Evolutionary conservation across 1,140 invertebrate species (phyloP), one percentile per base, ranked within the genome.

Genomic region (Mycetomoellerius zeteki): DNA sequence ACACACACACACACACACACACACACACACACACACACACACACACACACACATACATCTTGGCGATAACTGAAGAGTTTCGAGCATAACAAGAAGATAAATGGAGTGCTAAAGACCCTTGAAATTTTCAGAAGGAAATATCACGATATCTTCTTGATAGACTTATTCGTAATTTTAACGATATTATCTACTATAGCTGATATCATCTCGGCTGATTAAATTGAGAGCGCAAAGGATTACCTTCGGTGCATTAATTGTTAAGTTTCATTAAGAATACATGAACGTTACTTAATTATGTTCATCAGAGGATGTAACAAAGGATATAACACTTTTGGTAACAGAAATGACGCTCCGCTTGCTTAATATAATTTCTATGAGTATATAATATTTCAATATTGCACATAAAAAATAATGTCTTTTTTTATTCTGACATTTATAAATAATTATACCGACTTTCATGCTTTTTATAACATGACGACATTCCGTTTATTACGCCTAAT

Each of bases 91-190:
- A 30, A 67, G 19, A 84, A 73, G 33, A 71, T 33, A 43, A 72
- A 50, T 82, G 12, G 5, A 30, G 1, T 19, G 16, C 10, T 30
- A n/a, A 6, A 71, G 8, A 43, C 0, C 2, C 33, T 56, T 14
- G 27, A 84, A 60, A 75, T 54, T 82, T 72, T 60, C 4, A 21
- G 12, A n/a, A 52, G n/a, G 10, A 82, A 72, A 81, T 56, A 14
- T 60, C 54, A 1, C 14, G 8, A 58, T 60, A 73, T 47, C 8
- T n/a, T 82, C 52, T n/a, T 7, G 69, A 84, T 75, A 50, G 7
- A 43, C 14, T 82, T 72, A 58, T 82, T 65, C 24, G 8, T 47
- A 24, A 10, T 19, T 82, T 73, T 21, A 16, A 67, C 8, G 4
- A 37, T 43, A 43, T 43, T 43, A 43, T 43, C 10, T 43, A 43